A percentile compares a stretch with the other conserved stretches of the same genome.
Evolutionary conservation across 2,797 vertebrate species (phyloP).

Genomic region (Brotogeris chrysoptera): DNA sequence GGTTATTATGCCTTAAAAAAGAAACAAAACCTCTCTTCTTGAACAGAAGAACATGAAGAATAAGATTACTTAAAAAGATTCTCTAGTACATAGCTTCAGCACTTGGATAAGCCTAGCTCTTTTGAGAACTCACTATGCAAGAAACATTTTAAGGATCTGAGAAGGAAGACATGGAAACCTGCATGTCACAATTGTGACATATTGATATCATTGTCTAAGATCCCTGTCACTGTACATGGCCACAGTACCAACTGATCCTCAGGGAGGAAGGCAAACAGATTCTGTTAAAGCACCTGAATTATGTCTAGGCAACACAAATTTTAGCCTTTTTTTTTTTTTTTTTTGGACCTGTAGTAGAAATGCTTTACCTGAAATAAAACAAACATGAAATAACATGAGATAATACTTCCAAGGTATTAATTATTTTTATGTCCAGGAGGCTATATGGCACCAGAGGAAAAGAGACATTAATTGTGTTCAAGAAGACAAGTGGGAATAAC

Average conservation of each 20-base stretch:
- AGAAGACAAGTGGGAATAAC: slow-evolving; percentile 1
- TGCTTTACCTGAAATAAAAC: neutral
- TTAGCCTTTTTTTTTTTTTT: neutral
- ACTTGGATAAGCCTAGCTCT: neutral
- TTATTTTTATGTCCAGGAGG: neutral
- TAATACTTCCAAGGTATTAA: neutral
- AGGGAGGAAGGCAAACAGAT: neutral
- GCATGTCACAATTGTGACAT: neutral
- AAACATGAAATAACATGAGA: neutral
- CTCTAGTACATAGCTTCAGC: neutral
- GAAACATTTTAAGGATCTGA: neutral
- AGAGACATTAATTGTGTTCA: neutral
- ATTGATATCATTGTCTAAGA: neutral
- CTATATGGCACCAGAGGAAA: neutral
- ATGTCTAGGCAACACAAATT: neutral
- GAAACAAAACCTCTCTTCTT: neutral
- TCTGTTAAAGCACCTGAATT: neutral
- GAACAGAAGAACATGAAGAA: neutral
- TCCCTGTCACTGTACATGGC: neutral
- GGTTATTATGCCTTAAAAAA: neutral
- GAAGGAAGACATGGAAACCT: neutral
- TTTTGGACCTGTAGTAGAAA: neutral
- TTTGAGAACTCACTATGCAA: neutral
- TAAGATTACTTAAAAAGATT: neutral
- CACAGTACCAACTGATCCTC: neutral